Evolutionary conservation across 53 echinoderm and acorn worm genomes (phyloP), one percentile per base, ranked within the genome.

Genomic region (Luidia sarsii): DNA sequence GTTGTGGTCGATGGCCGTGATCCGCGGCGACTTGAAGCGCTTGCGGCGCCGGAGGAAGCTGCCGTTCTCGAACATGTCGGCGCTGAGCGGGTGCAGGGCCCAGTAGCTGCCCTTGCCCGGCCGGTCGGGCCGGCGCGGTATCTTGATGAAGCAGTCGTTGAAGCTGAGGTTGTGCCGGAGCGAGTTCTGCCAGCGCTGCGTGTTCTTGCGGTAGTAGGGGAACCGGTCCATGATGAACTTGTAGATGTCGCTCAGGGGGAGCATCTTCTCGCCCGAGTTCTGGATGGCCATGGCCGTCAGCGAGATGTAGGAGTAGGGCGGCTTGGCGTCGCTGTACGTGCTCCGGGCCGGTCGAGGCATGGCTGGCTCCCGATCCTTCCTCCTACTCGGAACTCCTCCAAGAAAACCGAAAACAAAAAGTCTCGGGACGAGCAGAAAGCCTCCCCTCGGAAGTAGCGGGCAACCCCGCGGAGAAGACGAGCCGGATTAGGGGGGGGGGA

Each of bases 161-260:
- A 99, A 99, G 11, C 94, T 94, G 6, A 99, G 82, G 51, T 99
- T 99, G 62, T 99, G 99, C 22, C 99, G 75, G 10, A 99, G 88
- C 27, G 99, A 99, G 43, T 99, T 99, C 67, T 99, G 99, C 99
- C 99, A 99, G 15, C 99, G 67, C 65, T 99, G 99, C 0, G 99
- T 99, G 80, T 99, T 99, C 51, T 99, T 99, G 11, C 99, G 91
- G 57, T 99, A 99, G 60, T 94, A 99, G 13, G 99, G 99, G 68
- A 99, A 99, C 32, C 99, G 83, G 85, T 99, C 99, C 99, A 99
- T 99, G 82, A 99, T 99, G 50, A 99, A 99, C 68, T 99, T 99
- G 84, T 99, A 99, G 86, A 99, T 99, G 45, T 99, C 99, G 53
- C 99, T 99, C 53, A 99, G 64, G 4, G 99, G 99, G 14, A 99